These are phyloP conservation scores for Acrobeloides nanus DNA, from an alignment of 2,888 invertebrate genomes.

Conservation along the genomic window DNA sequence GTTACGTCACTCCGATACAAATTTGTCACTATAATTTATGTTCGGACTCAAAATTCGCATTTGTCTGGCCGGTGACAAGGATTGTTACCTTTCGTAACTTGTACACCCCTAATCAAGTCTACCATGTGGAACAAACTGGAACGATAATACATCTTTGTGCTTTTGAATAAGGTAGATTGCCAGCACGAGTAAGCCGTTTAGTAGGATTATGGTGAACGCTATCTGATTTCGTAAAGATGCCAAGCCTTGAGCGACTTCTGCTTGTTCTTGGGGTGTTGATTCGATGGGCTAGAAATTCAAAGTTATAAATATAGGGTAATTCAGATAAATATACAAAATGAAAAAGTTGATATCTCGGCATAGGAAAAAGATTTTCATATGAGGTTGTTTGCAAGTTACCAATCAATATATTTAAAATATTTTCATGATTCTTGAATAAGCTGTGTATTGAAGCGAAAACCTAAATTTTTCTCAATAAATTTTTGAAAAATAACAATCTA, in stretches of 20 bases:
- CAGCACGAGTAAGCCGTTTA: conserved; percentile 94
- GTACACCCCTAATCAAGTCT: background rate
- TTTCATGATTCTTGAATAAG: background rate
- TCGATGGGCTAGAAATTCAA: conserved; percentile 36
- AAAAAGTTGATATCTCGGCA: too few relatives aligned
- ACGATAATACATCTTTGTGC: conserved; percentile 86
- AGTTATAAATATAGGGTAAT: too few relatives aligned
- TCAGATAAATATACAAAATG: conserved; percentile 2
- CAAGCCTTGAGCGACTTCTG: conserved; percentile 62
- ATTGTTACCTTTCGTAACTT: too few relatives aligned
- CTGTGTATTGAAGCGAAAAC: background rate
- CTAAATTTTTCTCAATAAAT: too few relatives aligned
- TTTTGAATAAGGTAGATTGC: conserved; percentile 96
- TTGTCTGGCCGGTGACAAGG: too few relatives aligned
- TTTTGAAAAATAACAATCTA: too few relatives aligned
- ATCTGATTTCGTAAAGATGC: conserved; percentile 82
- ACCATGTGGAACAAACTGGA: conserved; percentile 38
- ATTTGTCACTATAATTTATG: too few relatives aligned
- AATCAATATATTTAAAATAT: too few relatives aligned
- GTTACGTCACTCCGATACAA: too few relatives aligned
- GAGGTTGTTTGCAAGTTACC: too few relatives aligned
- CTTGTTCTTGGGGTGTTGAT: conserved; percentile 36
- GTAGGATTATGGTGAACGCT: conserved; percentile 92
- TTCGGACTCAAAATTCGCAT: too few relatives aligned
- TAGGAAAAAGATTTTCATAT: too few relatives aligned